A percentile compares a stretch with the other conserved stretches of the same genome.
Conservation (phyloP, 2,113 vertebrate genomes). For the Puffinus mauretanicus region DNA sequence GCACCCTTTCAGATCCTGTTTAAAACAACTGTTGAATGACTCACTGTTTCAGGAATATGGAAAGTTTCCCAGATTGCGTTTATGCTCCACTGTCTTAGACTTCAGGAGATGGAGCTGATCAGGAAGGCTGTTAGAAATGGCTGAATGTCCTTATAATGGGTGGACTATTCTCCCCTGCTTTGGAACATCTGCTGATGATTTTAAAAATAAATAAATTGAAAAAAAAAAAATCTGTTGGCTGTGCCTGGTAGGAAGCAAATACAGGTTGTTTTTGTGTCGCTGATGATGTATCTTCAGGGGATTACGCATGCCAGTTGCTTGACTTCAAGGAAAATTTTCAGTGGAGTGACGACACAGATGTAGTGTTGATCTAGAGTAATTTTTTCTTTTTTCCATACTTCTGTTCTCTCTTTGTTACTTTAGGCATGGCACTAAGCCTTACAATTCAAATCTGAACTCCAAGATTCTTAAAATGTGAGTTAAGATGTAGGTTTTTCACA, state of each 20-base stretch:
- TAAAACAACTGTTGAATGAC: slow-evolving; percentile 2
- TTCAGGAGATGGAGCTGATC: neutral
- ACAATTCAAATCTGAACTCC: neutral
- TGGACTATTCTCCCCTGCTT: neutral
- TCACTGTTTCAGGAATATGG: slow-evolving; percentile 9
- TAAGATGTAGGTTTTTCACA: neutral
- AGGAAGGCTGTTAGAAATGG: neutral
- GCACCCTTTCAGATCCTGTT: slow-evolving; percentile 13
- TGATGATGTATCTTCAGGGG: neutral
- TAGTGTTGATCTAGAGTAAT: neutral
- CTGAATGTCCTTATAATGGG: neutral
- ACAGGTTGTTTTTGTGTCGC: neutral
- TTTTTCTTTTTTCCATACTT: neutral
- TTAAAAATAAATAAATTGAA: neutral
- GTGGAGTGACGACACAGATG: neutral
- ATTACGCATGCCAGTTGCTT: neutral
- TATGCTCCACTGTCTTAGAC: neutral
- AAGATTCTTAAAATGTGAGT: neutral
- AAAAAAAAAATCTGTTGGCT: neutral
- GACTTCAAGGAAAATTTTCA: slow-evolving; percentile 27
- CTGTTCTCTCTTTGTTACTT: neutral
- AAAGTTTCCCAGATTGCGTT: neutral
- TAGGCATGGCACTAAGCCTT: neutral
- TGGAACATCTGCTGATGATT: neutral
- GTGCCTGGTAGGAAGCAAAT: neutral